Percentiles rank a stretch among this genome's conserved stretches.
Conservation (phyloP, 2,888 invertebrate genomes). For the Keiferia lycopersicella region DNA sequence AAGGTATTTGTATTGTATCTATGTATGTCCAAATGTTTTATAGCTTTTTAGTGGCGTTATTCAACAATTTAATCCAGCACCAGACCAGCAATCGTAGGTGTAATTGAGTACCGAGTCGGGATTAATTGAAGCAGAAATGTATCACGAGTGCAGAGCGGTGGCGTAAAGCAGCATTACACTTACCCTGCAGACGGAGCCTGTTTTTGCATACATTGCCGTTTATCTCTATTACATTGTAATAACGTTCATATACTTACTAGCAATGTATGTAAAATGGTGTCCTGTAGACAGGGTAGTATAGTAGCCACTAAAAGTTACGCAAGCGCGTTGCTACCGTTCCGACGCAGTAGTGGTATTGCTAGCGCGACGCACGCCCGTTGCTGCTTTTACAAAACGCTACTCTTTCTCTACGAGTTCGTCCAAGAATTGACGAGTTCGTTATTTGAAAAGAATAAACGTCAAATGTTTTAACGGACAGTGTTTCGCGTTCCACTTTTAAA, state of each 20-base stretch:
- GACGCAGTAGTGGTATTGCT: constrained; percentile 65
- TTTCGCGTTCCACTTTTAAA: constrained; percentile 24
- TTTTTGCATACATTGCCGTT: no score
- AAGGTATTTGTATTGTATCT: no score
- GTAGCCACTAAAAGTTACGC: constrained; percentile 46
- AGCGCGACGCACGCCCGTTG: constrained; percentile 27
- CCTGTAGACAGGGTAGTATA: no score
- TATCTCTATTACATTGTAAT: no score
- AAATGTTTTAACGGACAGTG: neutral
- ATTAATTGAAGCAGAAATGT: constrained; percentile 80
- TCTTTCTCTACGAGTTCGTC: constrained; percentile 11
- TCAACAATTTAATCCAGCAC: constrained; percentile 45
- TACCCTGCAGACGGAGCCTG: no score
- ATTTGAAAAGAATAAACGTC: neutral
- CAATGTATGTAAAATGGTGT: no score
- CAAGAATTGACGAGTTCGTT: constrained; percentile 4
- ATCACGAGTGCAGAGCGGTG: constrained; percentile 71
- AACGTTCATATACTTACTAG: no score
- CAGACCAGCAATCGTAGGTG: constrained; percentile 55
- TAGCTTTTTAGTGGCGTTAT: constrained; percentile 28
- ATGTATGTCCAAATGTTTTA: constrained; percentile 22
- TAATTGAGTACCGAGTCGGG: constrained; percentile 72
- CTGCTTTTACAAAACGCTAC: neutral
- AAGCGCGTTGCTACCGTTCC: constrained; percentile 64
- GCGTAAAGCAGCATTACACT: constrained; percentile 52